phyloP scores from a whole-genome alignment of 2,113 vertebrate species.

The Hemicordylus capensis region DNA sequence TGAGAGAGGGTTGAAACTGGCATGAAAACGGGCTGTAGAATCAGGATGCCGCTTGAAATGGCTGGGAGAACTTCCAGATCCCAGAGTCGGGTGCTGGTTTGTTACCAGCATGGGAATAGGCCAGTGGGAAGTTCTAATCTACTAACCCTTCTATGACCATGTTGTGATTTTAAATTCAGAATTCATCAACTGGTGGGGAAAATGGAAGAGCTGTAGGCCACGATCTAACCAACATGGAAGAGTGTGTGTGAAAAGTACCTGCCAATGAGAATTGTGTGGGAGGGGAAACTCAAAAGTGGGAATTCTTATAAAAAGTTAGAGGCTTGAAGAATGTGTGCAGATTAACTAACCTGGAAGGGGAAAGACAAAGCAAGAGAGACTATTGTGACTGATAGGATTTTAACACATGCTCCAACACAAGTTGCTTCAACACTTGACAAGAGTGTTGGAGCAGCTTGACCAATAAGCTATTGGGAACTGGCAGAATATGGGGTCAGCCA shows the following conservation, averaged over 20 bases:
- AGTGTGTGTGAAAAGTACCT: background rate
- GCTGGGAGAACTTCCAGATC: background rate
- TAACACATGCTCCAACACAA: too few relatives aligned
- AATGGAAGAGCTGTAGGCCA: background rate
- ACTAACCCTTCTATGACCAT: background rate
- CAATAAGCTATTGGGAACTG: rapidly evolving
- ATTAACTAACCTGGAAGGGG: background rate
- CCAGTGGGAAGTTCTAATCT: background rate
- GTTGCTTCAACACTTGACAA: background rate
- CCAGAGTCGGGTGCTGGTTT: background rate
- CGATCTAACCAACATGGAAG: background rate
- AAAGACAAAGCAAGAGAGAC: too few relatives aligned
- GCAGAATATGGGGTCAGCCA: background rate
- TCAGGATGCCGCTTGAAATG: background rate
- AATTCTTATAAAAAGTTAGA: background rate
- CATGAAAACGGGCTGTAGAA: background rate
- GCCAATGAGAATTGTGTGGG: background rate
- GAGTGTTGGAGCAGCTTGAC: background rate
- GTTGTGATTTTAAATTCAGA: background rate
- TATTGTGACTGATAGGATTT: background rate
- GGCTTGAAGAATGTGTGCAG: background rate
- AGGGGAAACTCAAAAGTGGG: background rate
- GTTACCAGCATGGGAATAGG: background rate
- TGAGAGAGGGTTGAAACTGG: background rate
- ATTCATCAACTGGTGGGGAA: background rate